Percentiles rank a stretch among this genome's conserved stretches.
Evolutionary conservation across 2,113 vertebrate genomes (phyloP).

Genomic region (Mionectes macconnelli): DNA sequence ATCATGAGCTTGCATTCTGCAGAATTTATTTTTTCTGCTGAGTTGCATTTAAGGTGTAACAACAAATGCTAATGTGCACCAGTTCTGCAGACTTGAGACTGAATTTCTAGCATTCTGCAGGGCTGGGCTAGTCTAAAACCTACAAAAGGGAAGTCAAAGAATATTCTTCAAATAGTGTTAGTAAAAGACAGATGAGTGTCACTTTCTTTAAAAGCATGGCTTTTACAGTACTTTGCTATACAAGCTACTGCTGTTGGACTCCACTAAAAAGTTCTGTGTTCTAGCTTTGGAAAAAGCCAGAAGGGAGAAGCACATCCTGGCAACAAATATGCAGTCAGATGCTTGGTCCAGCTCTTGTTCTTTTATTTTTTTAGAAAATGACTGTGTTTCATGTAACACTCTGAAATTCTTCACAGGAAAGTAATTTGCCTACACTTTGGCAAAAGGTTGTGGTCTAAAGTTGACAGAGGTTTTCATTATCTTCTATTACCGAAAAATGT

Average conservation of each 20-base stretch:
- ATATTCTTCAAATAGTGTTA: not conserved
- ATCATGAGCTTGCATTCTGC: conserved; percentile 21
- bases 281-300: not conserved
- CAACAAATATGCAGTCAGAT: not conserved
- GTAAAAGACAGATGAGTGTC: not conserved
- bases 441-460: not conserved
- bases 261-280: not conserved
- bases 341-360: not conserved
- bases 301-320: not conserved
- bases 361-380: not conserved
- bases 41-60: not conserved
- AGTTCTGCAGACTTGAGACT: not conserved
- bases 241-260: not conserved
- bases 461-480: not conserved
- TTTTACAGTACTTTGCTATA: not conserved
- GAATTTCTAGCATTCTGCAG: not conserved
- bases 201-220: not conserved
- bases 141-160: not conserved
- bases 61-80: not conserved
- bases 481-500: not conserved
- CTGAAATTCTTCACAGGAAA: not conserved
- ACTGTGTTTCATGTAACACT: not conserved
- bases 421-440: not conserved
- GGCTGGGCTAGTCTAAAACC: not conserved
- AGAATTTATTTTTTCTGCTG: conserved; percentile 4